These are phyloP conservation scores for Mythimna impura DNA, from an alignment of 2,888 invertebrate species.

Conservation along the genomic window DNA sequence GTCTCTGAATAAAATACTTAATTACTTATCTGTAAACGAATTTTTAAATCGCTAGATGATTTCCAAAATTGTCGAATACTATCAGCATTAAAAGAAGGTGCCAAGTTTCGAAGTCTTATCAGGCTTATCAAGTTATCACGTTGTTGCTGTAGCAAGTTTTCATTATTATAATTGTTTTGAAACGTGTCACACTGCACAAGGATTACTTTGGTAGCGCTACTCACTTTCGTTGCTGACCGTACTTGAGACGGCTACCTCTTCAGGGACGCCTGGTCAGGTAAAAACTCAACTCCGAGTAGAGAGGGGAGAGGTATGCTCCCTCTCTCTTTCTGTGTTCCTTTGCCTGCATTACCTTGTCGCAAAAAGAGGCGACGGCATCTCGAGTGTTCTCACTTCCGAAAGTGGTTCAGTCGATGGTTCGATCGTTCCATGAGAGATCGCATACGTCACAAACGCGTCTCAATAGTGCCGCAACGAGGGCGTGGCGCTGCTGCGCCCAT, in stretches of 20 bases:
- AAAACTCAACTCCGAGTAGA: too few relatives aligned
- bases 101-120: neutral
- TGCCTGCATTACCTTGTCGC: too few relatives aligned
- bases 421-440: too few relatives aligned
- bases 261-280: too few relatives aligned
- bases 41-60: neutral
- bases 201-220: neutral
- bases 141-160: neutral
- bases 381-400: too few relatives aligned
- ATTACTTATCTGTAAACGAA: neutral
- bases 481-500: too few relatives aligned
- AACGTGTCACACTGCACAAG: neutral
- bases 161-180: neutral
- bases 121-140: neutral
- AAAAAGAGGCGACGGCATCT: too few relatives aligned
- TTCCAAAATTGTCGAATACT: neutral
- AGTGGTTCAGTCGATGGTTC: too few relatives aligned
- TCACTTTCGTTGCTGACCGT: neutral
- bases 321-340: too few relatives aligned
- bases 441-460: too few relatives aligned
- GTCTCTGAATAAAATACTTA: neutral
- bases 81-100: neutral
- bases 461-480: too few relatives aligned
- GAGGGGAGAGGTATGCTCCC: too few relatives aligned
- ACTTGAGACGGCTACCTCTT: neutral